A percentile compares a stretch with the other conserved stretches of the same genome.
Evolutionary conservation across 2,113 vertebrate species (phyloP).

Genomic region (Carollia perspicillata): DNA sequence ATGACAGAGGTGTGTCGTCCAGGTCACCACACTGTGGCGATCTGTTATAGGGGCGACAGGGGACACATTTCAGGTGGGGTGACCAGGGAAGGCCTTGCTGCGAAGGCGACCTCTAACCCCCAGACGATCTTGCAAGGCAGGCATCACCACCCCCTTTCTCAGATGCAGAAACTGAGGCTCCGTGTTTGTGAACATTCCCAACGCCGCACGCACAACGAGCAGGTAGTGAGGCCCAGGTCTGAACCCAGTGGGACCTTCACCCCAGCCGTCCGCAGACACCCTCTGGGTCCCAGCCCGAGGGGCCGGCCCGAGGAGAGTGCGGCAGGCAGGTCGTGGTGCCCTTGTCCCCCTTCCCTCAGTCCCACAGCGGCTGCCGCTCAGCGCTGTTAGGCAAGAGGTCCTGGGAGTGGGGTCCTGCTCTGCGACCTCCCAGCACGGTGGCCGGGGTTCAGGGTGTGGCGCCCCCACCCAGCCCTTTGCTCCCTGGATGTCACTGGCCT

Average conservation of each 20-base stretch:
- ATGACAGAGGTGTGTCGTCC: too few species aligned
- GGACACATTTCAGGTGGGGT: neutral
- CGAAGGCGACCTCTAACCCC: neutral
- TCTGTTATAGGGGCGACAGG: neutral
- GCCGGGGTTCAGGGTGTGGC: neutral
- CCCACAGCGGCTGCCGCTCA: neutral
- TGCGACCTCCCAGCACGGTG: neutral
- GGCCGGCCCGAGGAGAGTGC: neutral
- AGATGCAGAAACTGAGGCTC: neutral
- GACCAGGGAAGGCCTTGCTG: neutral
- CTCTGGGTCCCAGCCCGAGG: neutral
- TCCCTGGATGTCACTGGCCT: neutral
- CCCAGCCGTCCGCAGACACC: neutral
- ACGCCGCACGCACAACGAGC: neutral
- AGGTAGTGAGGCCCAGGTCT: neutral
- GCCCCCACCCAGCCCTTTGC: neutral
- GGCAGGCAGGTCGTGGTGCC: neutral
- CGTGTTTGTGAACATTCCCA: neutral
- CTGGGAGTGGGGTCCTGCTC: neutral
- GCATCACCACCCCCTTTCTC: neutral
- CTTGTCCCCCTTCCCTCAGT: neutral
- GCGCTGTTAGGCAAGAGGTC: neutral
- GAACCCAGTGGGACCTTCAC: neutral
- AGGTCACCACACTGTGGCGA: neutral
- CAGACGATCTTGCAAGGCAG: rapidly evolving